phyloP scores from a whole-genome alignment of 2,797 vertebrate species.

The Enteromius paludinosus region DNA sequence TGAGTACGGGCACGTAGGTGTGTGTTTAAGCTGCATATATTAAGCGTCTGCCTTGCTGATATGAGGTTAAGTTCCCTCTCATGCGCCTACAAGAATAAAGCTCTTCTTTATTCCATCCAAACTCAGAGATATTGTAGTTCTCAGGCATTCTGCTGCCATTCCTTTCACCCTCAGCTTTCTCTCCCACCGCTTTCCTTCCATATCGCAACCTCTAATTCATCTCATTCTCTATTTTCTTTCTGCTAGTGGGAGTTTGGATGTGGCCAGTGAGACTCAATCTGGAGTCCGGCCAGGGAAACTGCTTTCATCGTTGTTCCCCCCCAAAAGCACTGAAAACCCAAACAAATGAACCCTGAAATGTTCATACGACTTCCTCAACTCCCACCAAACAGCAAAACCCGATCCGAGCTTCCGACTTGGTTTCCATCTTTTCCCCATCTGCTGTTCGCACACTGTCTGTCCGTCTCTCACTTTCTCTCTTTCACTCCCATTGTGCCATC shows the following conservation, averaged over 20 bases:
- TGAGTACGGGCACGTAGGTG: slow-evolving; percentile 23
- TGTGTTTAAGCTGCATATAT: slow-evolving; percentile 18
- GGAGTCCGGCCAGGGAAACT: slow-evolving; percentile 47
- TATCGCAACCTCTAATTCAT: slow-evolving; percentile 24
- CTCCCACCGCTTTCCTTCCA: slow-evolving; percentile 23
- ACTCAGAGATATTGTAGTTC: slow-evolving; percentile 42
- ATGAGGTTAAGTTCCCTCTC: slow-evolving; percentile 36
- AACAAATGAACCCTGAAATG: slow-evolving; percentile 42
- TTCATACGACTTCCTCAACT: slow-evolving; percentile 38
- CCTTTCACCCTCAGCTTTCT: slow-evolving; percentile 12
- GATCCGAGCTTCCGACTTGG: slow-evolving; percentile 7
- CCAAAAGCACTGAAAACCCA: slow-evolving; percentile 27
- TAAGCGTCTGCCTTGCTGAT: not conserved
- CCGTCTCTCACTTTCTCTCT: slow-evolving; percentile 27
- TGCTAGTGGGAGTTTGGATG: slow-evolving; percentile 42
- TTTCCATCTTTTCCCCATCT: slow-evolving; percentile 28
- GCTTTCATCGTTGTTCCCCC: slow-evolving; percentile 28
- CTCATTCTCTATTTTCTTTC: slow-evolving; percentile 42
- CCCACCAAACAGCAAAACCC: slow-evolving; percentile 41
- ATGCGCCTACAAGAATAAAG: slow-evolving; percentile 31
- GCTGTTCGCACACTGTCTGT: not conserved
- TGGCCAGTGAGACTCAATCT: slow-evolving; percentile 39
- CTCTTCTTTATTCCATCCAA: slow-evolving; percentile 29
- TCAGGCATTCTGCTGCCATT: slow-evolving; percentile 37
- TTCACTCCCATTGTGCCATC: slow-evolving; percentile 28